Evolutionary conservation across 2,888 invertebrate genomes (phyloP).

Genomic region (Diarsia rubi): DNA sequence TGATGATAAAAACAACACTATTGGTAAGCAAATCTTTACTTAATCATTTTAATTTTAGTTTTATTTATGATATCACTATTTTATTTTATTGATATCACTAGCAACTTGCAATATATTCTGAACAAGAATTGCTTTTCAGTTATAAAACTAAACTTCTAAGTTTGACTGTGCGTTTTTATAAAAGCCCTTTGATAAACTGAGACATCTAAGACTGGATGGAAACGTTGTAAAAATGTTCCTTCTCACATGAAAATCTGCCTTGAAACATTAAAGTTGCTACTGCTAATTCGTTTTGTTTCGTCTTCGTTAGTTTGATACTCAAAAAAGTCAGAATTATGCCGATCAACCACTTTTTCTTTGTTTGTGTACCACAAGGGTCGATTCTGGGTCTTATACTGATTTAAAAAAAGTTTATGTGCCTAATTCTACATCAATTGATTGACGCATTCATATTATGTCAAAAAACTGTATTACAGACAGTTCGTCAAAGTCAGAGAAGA

Average conservation of each 20-base stretch:
- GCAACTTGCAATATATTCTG: background rate
- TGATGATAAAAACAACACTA: slow-evolving; percentile 77
- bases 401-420: background rate
- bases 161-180: background rate
- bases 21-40: slow-evolving; percentile 70
- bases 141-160: background rate
- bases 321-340: background rate
- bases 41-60: background rate
- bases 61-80: background rate
- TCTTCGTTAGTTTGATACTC: background rate
- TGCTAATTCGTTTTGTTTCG: background rate
- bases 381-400: background rate
- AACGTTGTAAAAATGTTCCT: background rate
- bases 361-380: slow-evolving; percentile 10
- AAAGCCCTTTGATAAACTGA: slow-evolving; percentile 7
- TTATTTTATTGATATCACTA: too few species aligned
- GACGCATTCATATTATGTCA: background rate
- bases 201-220: background rate
- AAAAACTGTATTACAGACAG: slow-evolving; percentile 72
- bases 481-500: slow-evolving; percentile 76
- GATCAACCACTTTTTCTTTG: background rate
- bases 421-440: too few species aligned
- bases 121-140: background rate
- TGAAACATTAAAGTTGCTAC: background rate
- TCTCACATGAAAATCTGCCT: background rate